Conservation (phyloP, 35 echinoderm and acorn worm genomes). For the Eucidaris tribuloides region DNA sequence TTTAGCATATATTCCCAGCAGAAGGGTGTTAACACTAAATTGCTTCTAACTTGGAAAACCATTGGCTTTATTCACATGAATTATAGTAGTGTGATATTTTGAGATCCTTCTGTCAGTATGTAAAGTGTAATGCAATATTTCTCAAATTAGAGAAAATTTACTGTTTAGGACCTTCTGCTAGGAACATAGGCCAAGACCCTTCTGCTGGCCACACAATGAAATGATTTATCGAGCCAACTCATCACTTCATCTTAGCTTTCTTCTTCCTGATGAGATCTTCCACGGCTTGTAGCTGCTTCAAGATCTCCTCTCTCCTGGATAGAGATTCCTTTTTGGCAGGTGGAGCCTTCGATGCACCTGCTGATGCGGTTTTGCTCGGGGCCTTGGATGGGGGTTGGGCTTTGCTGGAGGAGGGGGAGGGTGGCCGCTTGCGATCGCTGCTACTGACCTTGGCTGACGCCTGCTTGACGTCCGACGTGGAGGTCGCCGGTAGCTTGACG, state of each 20-base stretch:
- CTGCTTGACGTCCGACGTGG: neutral
- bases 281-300: slow-evolving; percentile 90
- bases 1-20: no score
- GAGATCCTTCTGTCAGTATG: no score
- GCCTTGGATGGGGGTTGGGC: slow-evolving; percentile 66
- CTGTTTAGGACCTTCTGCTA: no score
- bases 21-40: no score
- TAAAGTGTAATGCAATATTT: no score
- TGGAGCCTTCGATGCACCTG: neutral
- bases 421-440: slow-evolving; percentile 46
- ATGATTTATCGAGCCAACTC: no score
- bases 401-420: slow-evolving; percentile 35
- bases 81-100: no score
- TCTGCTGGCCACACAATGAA: no score
- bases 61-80: no score
- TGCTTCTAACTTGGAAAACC: no score
- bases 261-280: slow-evolving; percentile 94
- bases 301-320: slow-evolving; percentile 78
- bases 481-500: neutral
- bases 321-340: slow-evolving; percentile 57
- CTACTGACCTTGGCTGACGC: slow-evolving; percentile 7
- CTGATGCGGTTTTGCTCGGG: slow-evolving; percentile 10
- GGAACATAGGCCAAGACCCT: no score
- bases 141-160: no score
- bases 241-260: slow-evolving; percentile 81